phyloP scores from a whole-genome alignment of 2,888 invertebrate genomes.

The Arctia plantaginis region DNA sequence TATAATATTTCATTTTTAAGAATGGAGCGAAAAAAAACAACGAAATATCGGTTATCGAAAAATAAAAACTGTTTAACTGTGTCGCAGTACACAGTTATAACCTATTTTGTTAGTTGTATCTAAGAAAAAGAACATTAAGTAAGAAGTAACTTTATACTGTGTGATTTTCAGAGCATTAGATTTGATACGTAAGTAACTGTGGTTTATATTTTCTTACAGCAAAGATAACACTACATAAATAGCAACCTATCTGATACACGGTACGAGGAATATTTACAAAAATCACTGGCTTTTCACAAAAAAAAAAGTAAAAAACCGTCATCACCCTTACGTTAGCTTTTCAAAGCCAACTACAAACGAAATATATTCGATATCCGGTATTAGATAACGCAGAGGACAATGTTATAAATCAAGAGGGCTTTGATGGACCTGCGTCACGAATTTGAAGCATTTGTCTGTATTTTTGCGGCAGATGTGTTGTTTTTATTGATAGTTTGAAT shows the following conservation, averaged over 20 bases:
- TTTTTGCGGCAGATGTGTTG: constrained; percentile 29
- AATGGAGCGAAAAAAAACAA: too few species aligned
- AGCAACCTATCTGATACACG: too few species aligned
- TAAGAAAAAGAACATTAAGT: background rate
- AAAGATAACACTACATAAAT: background rate
- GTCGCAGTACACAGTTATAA: background rate
- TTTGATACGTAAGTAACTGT: background rate
- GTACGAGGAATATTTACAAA: background rate
- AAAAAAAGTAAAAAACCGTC: background rate
- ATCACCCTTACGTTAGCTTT: constrained; percentile 10
- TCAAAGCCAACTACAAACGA: constrained; percentile 50
- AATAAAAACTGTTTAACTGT: background rate
- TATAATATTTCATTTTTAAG: background rate
- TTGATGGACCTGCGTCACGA: constrained; percentile 50
- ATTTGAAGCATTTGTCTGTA: constrained; percentile 38
- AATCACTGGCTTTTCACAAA: background rate
- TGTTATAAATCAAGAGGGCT: constrained; percentile 57
- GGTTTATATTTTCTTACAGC: background rate
- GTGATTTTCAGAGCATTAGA: background rate
- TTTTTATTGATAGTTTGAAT: constrained; percentile 23
- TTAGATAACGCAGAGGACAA: constrained; percentile 51
- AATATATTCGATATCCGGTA: constrained; percentile 44
- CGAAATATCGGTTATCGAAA: too few species aligned
- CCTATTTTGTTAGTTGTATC: too few species aligned
- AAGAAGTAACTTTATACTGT: background rate